Base-by-base conservation (phyloP, 2,888 invertebrate genomes). In the Tipula helvola region DNA sequence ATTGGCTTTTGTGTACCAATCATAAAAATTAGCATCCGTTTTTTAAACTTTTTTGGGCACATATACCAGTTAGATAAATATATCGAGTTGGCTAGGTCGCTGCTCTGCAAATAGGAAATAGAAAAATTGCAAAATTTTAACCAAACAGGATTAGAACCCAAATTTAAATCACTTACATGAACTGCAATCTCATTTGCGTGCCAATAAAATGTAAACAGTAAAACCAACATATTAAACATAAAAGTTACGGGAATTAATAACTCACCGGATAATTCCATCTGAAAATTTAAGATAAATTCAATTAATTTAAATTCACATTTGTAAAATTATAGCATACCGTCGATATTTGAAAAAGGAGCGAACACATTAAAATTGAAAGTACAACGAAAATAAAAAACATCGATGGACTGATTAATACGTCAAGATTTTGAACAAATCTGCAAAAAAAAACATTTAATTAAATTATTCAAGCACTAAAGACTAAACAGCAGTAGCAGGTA, bases 201-300 rank as follows among this genome's bases (percentile, higher is more conserved):
- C 87, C 87, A 84, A 87, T 87, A 87, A 85, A 87, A 87, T 83
- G 87, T 47, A 71, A 87, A 87, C 18, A 87, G 41, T 41, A 87
- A 85, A 13, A 84, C 36, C 5, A 85, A 85, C 87, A 87, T 87
- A 5, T 87, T 86, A 4, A 86, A 36, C 16, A 86, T 85, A 39
- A 85, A 87, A 10, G 13, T 5, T 36, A 86, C 13, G 12, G 47
- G 36, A 13, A 28, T 10, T 12, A 44, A 36, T 36, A n/a, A 7
- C 1, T 47, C 10, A 0, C 13, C 47, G 13, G 36, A 36, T 13
- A 47, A 13, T 36, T 42, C 36, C 28, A 86, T 44, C 86, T 86
- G 47, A 13, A 86, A 47, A n/a, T 10, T 3, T 16, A 16, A 5
- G 16, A 57, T 0, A 57, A 5, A 57, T 10, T 44, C 39, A 39